phyloP scores from a whole-genome alignment of 1,140 invertebrate genomes.

The Ditylenchus dipsaci region DNA sequence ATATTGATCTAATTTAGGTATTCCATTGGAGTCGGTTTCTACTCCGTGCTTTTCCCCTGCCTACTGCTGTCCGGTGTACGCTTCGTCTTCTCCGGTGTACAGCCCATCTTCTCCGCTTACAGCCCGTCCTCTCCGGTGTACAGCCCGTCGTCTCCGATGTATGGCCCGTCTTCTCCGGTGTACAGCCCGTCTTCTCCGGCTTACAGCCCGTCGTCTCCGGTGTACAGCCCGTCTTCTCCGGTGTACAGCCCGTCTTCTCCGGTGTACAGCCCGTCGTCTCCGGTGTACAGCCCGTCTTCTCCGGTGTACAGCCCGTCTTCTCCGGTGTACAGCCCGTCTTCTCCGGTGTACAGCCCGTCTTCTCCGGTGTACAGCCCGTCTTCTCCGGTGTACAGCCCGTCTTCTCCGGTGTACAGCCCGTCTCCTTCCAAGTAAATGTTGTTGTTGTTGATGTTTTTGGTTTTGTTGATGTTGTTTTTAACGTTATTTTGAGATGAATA shows the following conservation, averaged over 20 bases:
- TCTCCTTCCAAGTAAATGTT: no score
- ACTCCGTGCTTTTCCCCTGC: constrained; percentile 65
- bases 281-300: no score
- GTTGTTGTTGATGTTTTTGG: no score
- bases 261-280: constrained; percentile 31
- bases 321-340: no score
- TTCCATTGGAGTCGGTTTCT: constrained; percentile 62
- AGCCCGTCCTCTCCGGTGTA: constrained; percentile 64
- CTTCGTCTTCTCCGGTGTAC: constrained; percentile 60
- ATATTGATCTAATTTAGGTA: not conserved
- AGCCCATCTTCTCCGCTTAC: constrained; percentile 66
- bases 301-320: no score
- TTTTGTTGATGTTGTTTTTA: no score
- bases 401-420: no score
- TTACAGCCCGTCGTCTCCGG: constrained; percentile 70
- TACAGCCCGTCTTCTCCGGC: constrained; percentile 70
- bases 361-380: no score
- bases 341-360: no score
- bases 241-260: constrained; percentile 62
- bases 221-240: constrained; percentile 62
- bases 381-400: no score
- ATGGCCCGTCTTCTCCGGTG: constrained; percentile 65
- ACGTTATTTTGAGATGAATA: no score
- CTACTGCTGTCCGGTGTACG: constrained; percentile 58
- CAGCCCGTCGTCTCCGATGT: constrained; percentile 64